Percentiles rank a stretch among this genome's conserved stretches.
Conservation (phyloP, 2,888 invertebrate genomes). For the Litoditis marina region DNA sequence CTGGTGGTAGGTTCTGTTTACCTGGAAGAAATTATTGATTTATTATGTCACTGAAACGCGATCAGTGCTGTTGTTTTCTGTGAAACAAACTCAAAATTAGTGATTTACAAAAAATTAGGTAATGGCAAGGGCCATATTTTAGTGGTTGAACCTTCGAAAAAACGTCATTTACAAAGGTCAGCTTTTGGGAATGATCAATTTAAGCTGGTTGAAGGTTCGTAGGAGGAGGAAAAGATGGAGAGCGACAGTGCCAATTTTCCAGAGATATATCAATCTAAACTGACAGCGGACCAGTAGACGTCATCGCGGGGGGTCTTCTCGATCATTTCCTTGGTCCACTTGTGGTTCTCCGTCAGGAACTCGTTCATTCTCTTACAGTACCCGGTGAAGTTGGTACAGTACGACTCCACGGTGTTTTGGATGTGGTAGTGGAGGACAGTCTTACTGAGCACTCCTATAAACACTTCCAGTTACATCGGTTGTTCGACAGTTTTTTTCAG, state of each 20-base stretch:
- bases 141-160: too few species aligned
- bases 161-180: too few species aligned
- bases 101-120: too few species aligned
- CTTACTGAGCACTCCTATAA: conserved; percentile 37
- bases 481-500: too few species aligned
- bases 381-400: conserved; percentile 55
- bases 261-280: conserved; percentile 20
- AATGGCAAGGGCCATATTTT: not conserved
- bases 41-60: not conserved
- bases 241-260: not conserved
- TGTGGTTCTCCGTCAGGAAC: conserved; percentile 49
- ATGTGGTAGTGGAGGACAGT: conserved; percentile 47
- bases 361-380: conserved; percentile 50
- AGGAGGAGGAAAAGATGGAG: too few species aligned
- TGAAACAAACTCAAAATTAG: too few species aligned
- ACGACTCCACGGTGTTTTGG: conserved; percentile 45
- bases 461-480: too few species aligned
- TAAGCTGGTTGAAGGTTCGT: too few species aligned
- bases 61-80: not conserved
- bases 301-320: conserved; percentile 50
- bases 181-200: too few species aligned
- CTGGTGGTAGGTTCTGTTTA: conserved; percentile 54
- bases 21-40: conserved; percentile 22
- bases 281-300: conserved; percentile 57
- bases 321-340: conserved; percentile 49